Base-by-base conservation (phyloP, 2,888 invertebrate genomes). In the Copidosoma aretas region DNA sequence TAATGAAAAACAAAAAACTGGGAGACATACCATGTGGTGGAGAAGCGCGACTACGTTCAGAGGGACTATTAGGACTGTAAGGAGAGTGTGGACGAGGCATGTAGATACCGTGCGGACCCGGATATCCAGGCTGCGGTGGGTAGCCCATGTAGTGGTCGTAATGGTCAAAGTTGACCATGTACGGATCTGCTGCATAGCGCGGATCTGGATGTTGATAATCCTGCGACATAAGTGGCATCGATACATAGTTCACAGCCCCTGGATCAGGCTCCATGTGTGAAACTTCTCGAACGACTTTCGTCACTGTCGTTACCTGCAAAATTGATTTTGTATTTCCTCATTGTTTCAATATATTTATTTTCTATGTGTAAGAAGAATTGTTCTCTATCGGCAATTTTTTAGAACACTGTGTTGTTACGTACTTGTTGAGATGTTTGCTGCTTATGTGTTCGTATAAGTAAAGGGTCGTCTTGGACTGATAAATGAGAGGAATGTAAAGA, bases 281-380 rank as follows among this genome's bases (percentile, higher is more conserved):
- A 60, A 89, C 88, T 81, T 90, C 90, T 72, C 89, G 87, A 56
- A 90, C 89, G 58, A 90, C 89, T 84, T 91, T 90, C 67, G 90
- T 90, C 72, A 90, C 89, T 43, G 90, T 90, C 68, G 90, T 90
- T 78, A 91, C 90, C 88, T 91, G 85, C 10, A 70, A 71, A 8
- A 12, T 46, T 46, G 12, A n/a, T n/a, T n/a, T n/a, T n/a, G n/a
- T n/a, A n/a, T n/a, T n/a, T n/a, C n/a, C n/a, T n/a, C n/a, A n/a
- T n/a, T n/a, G n/a, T n/a, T n/a, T 32, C 3, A 32, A 32, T 32
- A 32, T 8, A 32, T 32, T 32, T 3, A 5, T 32, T 32, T 32
- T 32, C 8, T 5, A 32, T 32, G 32, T 32, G n/a, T n/a, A n/a
- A n/a, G n/a, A n/a, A n/a, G n/a, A n/a, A n/a, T n/a, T n/a, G n/a